Evolutionary conservation across 2,797 vertebrate species (phyloP), one percentile per base, ranked within the genome.

Genomic region (Urosaurus nigricauda): DNA sequence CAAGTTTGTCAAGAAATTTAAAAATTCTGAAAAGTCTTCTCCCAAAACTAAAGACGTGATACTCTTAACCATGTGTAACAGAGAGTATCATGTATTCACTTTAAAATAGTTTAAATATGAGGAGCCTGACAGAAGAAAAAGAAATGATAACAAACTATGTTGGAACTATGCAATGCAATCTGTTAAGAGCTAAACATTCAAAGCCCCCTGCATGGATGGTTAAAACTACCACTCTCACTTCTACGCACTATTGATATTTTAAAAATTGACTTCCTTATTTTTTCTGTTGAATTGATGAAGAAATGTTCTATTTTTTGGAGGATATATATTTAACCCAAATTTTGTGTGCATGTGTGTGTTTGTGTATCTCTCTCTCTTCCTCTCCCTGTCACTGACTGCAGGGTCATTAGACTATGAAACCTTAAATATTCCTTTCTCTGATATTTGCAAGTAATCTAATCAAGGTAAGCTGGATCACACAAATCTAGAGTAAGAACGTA

Each of bases 391-490:
- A 95, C 93, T 95, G 93, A 96, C 83, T 96, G 87, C 94, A 93
- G 91, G 90, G 91, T 96, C 94, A 96, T 96, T 96, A 96, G 95
- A 95, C 90, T 95, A 96, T 92, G 94, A 96, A 96, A 96, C 96
- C 94, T 95, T 95, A 95, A 93, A 87, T 79, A 95, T 94, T 94
- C 93, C 82, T 96, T 93, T 96, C 92, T 90, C 92, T 84, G 87
- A 91, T 93, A 87, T 94, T 95, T 96, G 95, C 95, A 94, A n/a
- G 92, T 92, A 91, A 93, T 90, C 94, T 97, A 93, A 94, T 93
- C 85, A 94, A 96, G 96, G 97, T 97, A 96, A 93, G 92, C 89
- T 94, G 91, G 94, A 96, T 97, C 96, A 96, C 91, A 95, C 93
- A 95, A 96, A 93, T 90, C 84, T 91, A 93, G 80, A 93, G 88